Evolutionary conservation across 2,113 vertebrate genomes (phyloP), one percentile per base, ranked within the genome.

Genomic region (Phylloscopus trochiloides): DNA sequence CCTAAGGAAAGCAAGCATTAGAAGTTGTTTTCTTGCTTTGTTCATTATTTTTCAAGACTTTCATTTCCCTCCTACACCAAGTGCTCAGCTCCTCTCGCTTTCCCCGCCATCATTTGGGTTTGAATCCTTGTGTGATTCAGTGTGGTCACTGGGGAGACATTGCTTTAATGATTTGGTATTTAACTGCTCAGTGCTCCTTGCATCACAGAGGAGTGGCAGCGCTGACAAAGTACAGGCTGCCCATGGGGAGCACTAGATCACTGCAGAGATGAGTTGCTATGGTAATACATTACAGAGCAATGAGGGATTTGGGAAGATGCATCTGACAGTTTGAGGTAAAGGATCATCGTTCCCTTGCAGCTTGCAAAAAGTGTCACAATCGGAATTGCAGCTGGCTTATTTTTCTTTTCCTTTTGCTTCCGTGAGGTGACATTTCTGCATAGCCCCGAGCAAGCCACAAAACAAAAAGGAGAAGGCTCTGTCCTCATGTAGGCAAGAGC

Each of bases 91-190:
- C 14, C 51, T 80, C 77, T 76, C 4, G 14, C 74, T 58, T 52
- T 79, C 34, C 62, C 42, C 25, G 40, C 88, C 65, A 63, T 57
- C 28, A 58, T 91, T 87, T 28, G 52, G 70, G 76, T 83, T 45
- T 7, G 54, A n/a, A 45, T 83, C 51, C n/a, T 63, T 19, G 85
- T 55, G 68, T 87, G 95, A 71, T 76, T 87, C 73, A 51, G 50
- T 3, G 47, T 77, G 81, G 86, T 55, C 90, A 65, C 92, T 40
- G 48, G 95, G 94, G 93, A 94, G 45, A 32, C 79, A 79, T 94
- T 95, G 67, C 83, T 89, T 74, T 94, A 92, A 97, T 94, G 96
- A 96, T 97, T 74, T 93, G 96, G 86, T 93, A 5, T 94, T 97
- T 83, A 86, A 82, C 66, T 89, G 96, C 94, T 92, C 80, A 20